Evolutionary conservation across 1,140 invertebrate species (phyloP).

Genomic region (Telenomus remus): DNA sequence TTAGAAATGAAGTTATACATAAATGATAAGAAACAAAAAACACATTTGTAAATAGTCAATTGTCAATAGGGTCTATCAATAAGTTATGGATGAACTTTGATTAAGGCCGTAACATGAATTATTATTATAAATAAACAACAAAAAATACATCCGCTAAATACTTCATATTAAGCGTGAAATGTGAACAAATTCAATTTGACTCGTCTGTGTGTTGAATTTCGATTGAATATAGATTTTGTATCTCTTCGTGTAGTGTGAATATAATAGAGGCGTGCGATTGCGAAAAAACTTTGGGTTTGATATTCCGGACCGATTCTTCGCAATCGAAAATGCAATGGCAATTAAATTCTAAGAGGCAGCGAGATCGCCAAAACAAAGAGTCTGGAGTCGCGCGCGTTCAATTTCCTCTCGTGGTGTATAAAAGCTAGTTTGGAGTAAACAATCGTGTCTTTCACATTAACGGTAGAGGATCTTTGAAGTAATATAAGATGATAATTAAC

Average conservation of each 20-base stretch:
- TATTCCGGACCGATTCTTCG: conserved; percentile 24
- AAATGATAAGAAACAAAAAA: conserved; percentile 9
- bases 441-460: conserved; percentile 68
- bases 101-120: conserved; percentile 47
- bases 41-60: conserved; percentile 58
- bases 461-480: conserved; percentile 53
- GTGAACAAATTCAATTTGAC: conserved; percentile 66
- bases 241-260: conserved; percentile 64
- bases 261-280: conserved; percentile 47
- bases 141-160: conserved; percentile 20
- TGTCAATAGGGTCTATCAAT: conserved; percentile 58
- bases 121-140: conserved; percentile 26
- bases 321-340: conserved; percentile 10
- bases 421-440: conserved; percentile 57
- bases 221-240: conserved; percentile 71
- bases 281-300: conserved; percentile 27
- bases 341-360: conserved; percentile 38
- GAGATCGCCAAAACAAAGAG: conserved; percentile 29
- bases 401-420: conserved; percentile 37
- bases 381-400: conserved; percentile 26
- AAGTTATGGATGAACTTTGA: conserved; percentile 43
- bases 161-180: conserved; percentile 44
- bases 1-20: conserved; percentile 39
- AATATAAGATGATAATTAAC: conserved; percentile 33
- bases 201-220: conserved; percentile 68